Percentiles rank a stretch among this genome's conserved stretches.
phyloP scores from a whole-genome alignment of 2,888 invertebrate genomes.

The Sarcophaga variegata region DNA sequence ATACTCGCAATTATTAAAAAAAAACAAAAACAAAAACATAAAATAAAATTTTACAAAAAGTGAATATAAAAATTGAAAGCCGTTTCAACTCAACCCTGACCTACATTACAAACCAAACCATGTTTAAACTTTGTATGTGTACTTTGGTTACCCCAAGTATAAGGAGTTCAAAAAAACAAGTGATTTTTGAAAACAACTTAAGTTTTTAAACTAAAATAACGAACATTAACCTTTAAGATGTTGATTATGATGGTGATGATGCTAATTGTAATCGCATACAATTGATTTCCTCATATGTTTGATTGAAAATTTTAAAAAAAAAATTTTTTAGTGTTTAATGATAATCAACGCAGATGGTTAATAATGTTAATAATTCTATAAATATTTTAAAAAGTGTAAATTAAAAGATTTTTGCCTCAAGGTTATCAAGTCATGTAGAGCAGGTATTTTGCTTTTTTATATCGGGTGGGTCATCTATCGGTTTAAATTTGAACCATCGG shows the following conservation, averaged over 20 bases:
- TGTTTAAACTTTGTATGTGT: constrained; percentile 29
- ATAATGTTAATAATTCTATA: constrained; percentile 20
- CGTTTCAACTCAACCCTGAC: constrained; percentile 51
- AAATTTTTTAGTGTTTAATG: not conserved
- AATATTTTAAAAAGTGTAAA: constrained; percentile 16
- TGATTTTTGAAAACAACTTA: not conserved
- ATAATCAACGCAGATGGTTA: not conserved
- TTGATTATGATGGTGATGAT: not conserved
- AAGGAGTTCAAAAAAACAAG: constrained; percentile 24
- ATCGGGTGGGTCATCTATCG: too few relatives aligned
- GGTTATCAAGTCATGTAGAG: constrained; percentile 45
- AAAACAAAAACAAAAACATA: too few relatives aligned
- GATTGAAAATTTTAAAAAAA: constrained; percentile 21
- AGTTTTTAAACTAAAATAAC: constrained; percentile 19
- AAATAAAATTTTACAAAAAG: not conserved
- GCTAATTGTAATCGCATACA: constrained; percentile 35
- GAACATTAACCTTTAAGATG: not conserved
- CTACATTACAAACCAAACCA: constrained; percentile 36
- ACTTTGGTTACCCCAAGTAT: constrained; percentile 8
- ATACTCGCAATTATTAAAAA: too few relatives aligned
- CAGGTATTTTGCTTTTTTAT: constrained; percentile 1
- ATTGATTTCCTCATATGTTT: constrained; percentile 37
- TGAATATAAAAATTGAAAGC: constrained; percentile 9
- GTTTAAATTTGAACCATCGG: too few relatives aligned
- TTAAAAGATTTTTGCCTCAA: constrained; percentile 30